Conservation (phyloP, 2,888 invertebrate genomes). For the Pristionchus arcanus region DNA sequence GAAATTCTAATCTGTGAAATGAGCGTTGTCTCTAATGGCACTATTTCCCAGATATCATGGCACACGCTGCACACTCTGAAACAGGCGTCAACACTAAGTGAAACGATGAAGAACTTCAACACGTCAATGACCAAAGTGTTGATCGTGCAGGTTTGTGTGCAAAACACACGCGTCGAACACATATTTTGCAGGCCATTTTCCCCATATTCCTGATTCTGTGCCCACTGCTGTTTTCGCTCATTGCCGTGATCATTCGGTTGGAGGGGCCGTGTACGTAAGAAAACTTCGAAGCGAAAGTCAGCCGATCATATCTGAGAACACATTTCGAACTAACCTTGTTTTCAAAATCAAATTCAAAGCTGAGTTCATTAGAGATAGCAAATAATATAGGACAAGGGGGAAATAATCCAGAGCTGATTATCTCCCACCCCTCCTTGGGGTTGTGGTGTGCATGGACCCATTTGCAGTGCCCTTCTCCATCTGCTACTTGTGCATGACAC, state of each 20-base stretch:
- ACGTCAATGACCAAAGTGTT: neutral
- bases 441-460: too few species aligned
- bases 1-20: too few species aligned
- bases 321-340: too few species aligned
- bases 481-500: neutral
- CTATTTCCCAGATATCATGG: neutral
- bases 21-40: too few species aligned
- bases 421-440: too few species aligned
- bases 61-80: neutral
- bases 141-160: neutral
- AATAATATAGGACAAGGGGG: too few species aligned
- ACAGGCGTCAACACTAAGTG: neutral
- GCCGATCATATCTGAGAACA: too few species aligned
- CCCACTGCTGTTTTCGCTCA: neutral
- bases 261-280: neutral
- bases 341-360: too few species aligned
- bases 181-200: neutral
- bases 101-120: neutral
- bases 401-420: too few species aligned
- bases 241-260: neutral
- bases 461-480: neutral
- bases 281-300: too few species aligned
- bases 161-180: neutral
- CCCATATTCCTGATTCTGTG: neutral
- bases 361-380: too few species aligned